phyloP scores from a whole-genome alignment of 2,797 vertebrate genomes.

The Phoebastria nigripes region DNA sequence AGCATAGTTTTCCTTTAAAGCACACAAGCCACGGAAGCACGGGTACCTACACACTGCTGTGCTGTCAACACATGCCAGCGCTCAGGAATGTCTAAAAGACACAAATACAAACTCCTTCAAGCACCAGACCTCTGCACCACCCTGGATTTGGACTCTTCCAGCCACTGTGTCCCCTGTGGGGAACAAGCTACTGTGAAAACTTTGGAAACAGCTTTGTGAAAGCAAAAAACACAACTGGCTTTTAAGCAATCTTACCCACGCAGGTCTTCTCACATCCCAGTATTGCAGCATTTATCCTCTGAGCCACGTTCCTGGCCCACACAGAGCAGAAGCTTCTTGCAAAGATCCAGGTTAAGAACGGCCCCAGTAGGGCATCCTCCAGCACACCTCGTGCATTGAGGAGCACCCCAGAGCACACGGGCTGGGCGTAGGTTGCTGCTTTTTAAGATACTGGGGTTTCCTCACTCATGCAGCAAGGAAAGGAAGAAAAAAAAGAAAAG shows the following conservation, averaged over 20 bases:
- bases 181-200: not conserved
- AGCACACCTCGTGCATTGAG: not conserved
- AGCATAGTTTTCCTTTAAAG: not conserved
- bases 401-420: not conserved
- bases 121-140: not conserved
- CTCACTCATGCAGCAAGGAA: not conserved
- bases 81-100: not conserved
- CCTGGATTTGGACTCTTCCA: not conserved
- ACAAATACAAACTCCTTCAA: not conserved
- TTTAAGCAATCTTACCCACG: not conserved
- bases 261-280: not conserved
- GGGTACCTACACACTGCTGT: not conserved
- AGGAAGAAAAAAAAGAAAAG: not conserved
- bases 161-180: accelerated
- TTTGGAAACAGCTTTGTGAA: not conserved
- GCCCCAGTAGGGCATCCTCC: not conserved
- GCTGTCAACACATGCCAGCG: not conserved
- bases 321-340: not conserved
- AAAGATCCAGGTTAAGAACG: not conserved
- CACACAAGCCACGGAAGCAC: not conserved
- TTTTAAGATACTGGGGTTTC: not conserved
- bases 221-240: not conserved
- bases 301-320: constrained; percentile 13
- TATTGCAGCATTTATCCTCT: not conserved
- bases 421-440: not conserved